Conservation (phyloP, 2,797 vertebrate species). For the Peromyscus nudipes region DNA sequence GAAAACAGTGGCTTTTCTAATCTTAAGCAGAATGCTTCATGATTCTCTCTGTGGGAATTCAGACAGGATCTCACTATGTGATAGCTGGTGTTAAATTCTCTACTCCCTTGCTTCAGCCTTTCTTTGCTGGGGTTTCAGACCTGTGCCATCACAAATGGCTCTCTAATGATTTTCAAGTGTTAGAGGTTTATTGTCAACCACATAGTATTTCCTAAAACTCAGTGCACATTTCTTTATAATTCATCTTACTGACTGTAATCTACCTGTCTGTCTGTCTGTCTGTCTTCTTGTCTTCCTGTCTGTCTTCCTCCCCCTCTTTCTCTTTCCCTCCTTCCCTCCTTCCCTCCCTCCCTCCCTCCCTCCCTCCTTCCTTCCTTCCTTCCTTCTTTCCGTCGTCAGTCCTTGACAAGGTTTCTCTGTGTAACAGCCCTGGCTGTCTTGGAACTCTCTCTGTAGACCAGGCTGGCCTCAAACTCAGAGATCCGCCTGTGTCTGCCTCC, state of each 20-base stretch:
- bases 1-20: conserved; percentile 52
- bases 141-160: background rate
- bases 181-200: conserved; percentile 21
- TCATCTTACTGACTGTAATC: background rate
- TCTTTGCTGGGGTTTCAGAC: background rate
- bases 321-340: background rate
- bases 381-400: too few relatives aligned
- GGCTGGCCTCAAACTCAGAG: background rate
- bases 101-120: background rate
- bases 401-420: too few relatives aligned
- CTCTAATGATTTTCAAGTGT: background rate
- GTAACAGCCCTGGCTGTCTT: background rate
- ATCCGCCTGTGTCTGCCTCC: background rate
- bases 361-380: too few relatives aligned
- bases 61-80: background rate
- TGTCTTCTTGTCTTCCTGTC: too few relatives aligned
- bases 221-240: background rate
- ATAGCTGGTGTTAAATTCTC: background rate
- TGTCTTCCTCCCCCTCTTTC: too few relatives aligned
- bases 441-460: too few relatives aligned
- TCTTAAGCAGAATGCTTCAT: conserved; percentile 17
- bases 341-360: too few relatives aligned
- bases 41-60: background rate
- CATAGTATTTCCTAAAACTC: background rate
- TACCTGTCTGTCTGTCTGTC: too few relatives aligned